phyloP scores from a whole-genome alignment of 2,888 invertebrate genomes.

The Lacanobia oleracea region DNA sequence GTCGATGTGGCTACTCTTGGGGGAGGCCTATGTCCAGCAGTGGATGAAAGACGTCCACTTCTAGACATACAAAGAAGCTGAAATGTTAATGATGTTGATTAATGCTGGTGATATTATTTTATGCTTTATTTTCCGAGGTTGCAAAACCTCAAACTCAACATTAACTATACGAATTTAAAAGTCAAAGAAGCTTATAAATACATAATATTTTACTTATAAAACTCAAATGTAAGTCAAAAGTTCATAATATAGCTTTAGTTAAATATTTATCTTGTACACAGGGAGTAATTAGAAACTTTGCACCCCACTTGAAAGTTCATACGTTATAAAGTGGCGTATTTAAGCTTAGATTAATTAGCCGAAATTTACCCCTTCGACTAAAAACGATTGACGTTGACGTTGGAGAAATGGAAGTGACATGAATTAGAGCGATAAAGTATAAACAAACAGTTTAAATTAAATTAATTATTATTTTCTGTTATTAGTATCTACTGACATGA shows the following conservation, averaged over 20 bases:
- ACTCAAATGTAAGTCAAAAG: constrained; percentile 51
- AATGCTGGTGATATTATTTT: too few species aligned
- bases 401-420: constrained; percentile 50
- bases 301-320: constrained; percentile 63
- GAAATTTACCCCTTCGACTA: constrained; percentile 67
- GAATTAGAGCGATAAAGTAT: not conserved
- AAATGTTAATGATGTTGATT: not conserved
- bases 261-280: constrained; percentile 70
- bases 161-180: too few species aligned
- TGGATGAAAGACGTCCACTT: too few species aligned
- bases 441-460: too few species aligned
- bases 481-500: too few species aligned
- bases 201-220: constrained; percentile 13
- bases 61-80: too few species aligned
- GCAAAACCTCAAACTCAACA: not conserved
- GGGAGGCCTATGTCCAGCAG: too few species aligned
- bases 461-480: too few species aligned
- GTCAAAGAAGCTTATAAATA: constrained; percentile 24
- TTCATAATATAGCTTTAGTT: constrained; percentile 58
- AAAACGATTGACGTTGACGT: constrained; percentile 59
- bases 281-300: constrained; percentile 72
- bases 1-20: too few species aligned
- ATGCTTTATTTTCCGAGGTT: not conserved
- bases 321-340: constrained; percentile 67
- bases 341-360: constrained; percentile 73